Evolutionary conservation across 2,797 vertebrate genomes (phyloP), one percentile per base, ranked within the genome.

Genomic region (Pseudochromis fuscus): DNA sequence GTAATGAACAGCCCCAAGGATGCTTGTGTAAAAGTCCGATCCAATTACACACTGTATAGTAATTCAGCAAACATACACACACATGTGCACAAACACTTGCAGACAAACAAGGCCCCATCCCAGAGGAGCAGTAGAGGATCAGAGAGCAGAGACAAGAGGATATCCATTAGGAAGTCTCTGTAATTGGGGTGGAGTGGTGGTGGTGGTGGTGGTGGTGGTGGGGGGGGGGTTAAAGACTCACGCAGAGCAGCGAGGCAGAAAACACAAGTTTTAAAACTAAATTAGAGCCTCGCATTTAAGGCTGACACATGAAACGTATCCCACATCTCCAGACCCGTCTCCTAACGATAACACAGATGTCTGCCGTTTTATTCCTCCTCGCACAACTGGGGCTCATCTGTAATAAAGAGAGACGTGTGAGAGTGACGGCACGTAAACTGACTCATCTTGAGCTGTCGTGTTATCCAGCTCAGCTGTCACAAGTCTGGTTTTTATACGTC

Each of bases 91-190:
- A 30, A 11, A 71, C 71, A 79, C 55, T 24, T n/a, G 24, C 21
- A 81, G 63, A 77, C 52, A 84, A 71, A 85, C 24, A 81, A 48
- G 65, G 59, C 38, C 72, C 7, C 38, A 66, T 83, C 84, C 75
- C 79, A 51, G 56, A 78, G 83, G 75, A 66, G 58, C 79, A 70
- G 65, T 69, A 76, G 46, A 66, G 70, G 77, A 87, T 81, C 77
- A 74, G 79, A 89, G 79, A 72, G 77, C 61, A 75, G 66, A 86
- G 79, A 81, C 86, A 86, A 81, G 75, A 85, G 89, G 87, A 92
- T 85, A 77, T 91, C 89, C 91, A 90, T 68, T 77, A 87, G 91
- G 91, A 94, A 88, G 88, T 88, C 52, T 81, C 70, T 68, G 73
- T 89, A 86, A 92, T 89, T 83, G 70, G 81, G 77, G 53, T 67